Evolutionary conservation across 1,140 invertebrate genomes (phyloP).

Genomic region (Micrasema minimum): DNA sequence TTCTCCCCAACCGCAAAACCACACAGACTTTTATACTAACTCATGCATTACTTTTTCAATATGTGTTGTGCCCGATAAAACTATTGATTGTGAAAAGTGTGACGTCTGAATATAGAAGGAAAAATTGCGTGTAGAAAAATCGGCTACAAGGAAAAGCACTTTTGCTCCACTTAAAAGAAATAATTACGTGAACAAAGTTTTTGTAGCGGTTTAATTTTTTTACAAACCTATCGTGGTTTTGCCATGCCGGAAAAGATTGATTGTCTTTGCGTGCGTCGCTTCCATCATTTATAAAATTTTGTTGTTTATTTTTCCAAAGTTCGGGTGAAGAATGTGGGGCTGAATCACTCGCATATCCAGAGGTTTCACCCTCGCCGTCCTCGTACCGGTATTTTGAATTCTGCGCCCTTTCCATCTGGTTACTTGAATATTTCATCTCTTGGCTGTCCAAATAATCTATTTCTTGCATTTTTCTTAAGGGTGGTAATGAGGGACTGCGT

Average conservation of each 20-base stretch:
- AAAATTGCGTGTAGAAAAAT: constrained; percentile 22
- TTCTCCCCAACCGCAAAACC: constrained; percentile 10
- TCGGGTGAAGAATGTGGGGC: constrained; percentile 62
- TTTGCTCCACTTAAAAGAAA: constrained; percentile 13
- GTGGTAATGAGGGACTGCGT: constrained; percentile 71
- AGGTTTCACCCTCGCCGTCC: constrained; percentile 75
- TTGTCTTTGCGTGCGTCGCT: constrained; percentile 57
- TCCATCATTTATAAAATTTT: constrained; percentile 51
- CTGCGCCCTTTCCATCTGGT: constrained; percentile 56
- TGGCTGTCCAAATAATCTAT: background rate
- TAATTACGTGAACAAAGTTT: background rate
- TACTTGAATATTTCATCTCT: constrained; percentile 51
- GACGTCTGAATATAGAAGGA: constrained; percentile 20
- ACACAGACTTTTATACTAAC: background rate
- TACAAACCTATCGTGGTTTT: constrained; percentile 29
- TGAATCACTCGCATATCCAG: constrained; percentile 78
- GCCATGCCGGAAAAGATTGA: constrained; percentile 42
- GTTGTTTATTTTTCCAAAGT: constrained; percentile 55
- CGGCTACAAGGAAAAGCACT: background rate
- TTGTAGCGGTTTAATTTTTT: background rate
- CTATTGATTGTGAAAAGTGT: constrained; percentile 20
- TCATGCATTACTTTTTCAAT: constrained; percentile 4
- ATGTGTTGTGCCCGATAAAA: constrained; percentile 9
- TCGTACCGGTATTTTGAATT: constrained; percentile 61
- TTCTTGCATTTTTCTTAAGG: constrained; percentile 61